A percentile compares a stretch with the other conserved stretches of the same genome.
Conservation (phyloP, 2,797 vertebrate genomes). For the Leptodactylus fallax region DNA sequence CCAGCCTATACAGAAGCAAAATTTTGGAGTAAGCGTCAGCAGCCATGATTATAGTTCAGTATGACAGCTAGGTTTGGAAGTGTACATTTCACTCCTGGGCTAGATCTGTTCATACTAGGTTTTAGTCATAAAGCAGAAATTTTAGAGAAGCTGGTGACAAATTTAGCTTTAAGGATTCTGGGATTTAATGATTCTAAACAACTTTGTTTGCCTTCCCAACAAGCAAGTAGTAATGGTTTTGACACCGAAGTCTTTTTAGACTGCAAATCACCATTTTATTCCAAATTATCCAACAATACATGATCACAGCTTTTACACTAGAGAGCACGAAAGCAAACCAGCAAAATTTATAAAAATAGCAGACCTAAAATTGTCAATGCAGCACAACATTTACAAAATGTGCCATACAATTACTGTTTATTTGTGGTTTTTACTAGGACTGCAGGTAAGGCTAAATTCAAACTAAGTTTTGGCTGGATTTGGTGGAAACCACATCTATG, state of each 20-base stretch:
- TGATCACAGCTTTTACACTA: not conserved
- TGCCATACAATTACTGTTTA: not conserved
- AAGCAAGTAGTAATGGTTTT: not conserved
- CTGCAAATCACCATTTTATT: not conserved
- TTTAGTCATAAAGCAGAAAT: not conserved
- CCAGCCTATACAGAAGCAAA: not conserved
- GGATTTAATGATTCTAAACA: not conserved
- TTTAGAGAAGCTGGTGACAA: not conserved
- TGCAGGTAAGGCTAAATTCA: too few species aligned
- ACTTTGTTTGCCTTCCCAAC: not conserved
- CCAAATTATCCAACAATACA: not conserved
- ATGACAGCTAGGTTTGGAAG: not conserved
- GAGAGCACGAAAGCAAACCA: not conserved
- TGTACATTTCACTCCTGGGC: not conserved
- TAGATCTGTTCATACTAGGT: not conserved
- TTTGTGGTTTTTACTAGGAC: not conserved
- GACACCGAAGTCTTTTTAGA: not conserved
- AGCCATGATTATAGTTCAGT: not conserved
- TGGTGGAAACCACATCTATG: too few species aligned
- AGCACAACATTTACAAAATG: not conserved
- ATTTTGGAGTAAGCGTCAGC: not conserved
- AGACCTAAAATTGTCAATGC: not conserved
- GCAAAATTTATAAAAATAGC: not conserved
- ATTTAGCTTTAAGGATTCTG: constrained; percentile 16
- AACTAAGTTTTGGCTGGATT: not conserved